Conservation (phyloP, 2,888 invertebrate species). For the Meganola albula region DNA sequence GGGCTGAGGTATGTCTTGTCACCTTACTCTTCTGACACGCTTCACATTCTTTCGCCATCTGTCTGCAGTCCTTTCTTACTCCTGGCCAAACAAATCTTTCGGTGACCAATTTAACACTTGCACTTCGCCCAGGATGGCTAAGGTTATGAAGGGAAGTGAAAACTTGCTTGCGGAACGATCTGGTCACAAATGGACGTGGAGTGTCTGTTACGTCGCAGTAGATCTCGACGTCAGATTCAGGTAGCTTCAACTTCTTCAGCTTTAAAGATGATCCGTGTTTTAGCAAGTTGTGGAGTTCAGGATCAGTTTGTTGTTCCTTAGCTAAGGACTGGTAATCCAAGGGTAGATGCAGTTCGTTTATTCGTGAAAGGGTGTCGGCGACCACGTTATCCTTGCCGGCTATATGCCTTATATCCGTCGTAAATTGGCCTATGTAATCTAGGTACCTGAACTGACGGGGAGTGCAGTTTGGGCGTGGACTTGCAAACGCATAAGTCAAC, state of each 20-base stretch:
- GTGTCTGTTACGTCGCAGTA: slow-evolving; percentile 11
- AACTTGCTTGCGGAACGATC: neutral
- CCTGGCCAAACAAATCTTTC: slow-evolving; percentile 5
- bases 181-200: neutral
- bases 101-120: neutral
- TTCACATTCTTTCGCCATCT: slow-evolving; percentile 34
- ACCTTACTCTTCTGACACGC: slow-evolving; percentile 41
- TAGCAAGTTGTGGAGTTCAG: slow-evolving; percentile 15
- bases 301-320: slow-evolving; percentile 14
- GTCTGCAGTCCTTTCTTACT: neutral
- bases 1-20: slow-evolving; percentile 16
- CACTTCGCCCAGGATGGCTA: slow-evolving; percentile 5
- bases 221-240: slow-evolving; percentile 7
- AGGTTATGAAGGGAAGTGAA: slow-evolving; percentile 2
- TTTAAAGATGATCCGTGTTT: slow-evolving; percentile 8
- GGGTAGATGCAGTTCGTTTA: slow-evolving; percentile 18
- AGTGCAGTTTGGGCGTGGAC: slow-evolving; percentile 31
- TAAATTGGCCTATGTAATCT: no score
- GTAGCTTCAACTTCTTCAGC: slow-evolving; percentile 11
- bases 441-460: no score
- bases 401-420: no score
- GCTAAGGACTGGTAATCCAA: slow-evolving; percentile 16
- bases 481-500: slow-evolving; percentile 32
- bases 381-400: no score
- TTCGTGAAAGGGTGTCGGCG: slow-evolving; percentile 38